Evolutionary conservation across 2,113 vertebrate genomes (phyloP), one percentile per base, ranked within the genome.

Genomic region (Scytalopus superciliaris): DNA sequence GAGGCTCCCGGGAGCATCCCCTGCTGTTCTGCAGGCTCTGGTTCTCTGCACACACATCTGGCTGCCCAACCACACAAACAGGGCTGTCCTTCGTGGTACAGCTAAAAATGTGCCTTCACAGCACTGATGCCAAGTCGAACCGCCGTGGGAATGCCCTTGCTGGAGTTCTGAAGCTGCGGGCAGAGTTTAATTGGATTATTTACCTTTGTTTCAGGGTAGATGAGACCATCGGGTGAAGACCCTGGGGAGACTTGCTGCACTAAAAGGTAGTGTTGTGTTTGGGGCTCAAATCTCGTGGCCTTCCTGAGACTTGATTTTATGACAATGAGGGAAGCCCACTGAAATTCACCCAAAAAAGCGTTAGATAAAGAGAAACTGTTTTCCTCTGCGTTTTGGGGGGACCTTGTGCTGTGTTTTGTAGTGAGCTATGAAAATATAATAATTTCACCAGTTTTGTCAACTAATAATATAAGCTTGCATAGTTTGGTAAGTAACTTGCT

Each of bases 211-310:
- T 76, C 14, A 22, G 39, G 49, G 9, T 25, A 14, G 16, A 21
- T 30, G 27, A 69, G 39, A 14, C 27, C 0, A 0, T 5, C 30
- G 14, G 9, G 6, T 40, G 47, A 63, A 44, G n/a, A 57, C 6
- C 25, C 7, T 0, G 0, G 24, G 21, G 31, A 42, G 23, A 16
- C 30, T n/a, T 63, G 52, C 37, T 63, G 9, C 0, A 0, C 4
- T 39, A 5, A 35, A 63, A 76, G 28, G 6, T 52, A 5, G 5
- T 9, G 4, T 21, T 64, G 12, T 4, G 2, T 52, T 82, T 59
- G 30, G 17, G 6, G 9, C 9, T 28, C 2, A 5, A 5, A 14
- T 12, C 39, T 33, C 1, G 1, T 6, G 40, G 44, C 35, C 50
- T 69, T 59, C 19, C 35, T 7, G 13, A 69, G 14, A 69, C 14